Conservation (phyloP, 2,797 vertebrate genomes). For the Peromyscus nudipes region DNA sequence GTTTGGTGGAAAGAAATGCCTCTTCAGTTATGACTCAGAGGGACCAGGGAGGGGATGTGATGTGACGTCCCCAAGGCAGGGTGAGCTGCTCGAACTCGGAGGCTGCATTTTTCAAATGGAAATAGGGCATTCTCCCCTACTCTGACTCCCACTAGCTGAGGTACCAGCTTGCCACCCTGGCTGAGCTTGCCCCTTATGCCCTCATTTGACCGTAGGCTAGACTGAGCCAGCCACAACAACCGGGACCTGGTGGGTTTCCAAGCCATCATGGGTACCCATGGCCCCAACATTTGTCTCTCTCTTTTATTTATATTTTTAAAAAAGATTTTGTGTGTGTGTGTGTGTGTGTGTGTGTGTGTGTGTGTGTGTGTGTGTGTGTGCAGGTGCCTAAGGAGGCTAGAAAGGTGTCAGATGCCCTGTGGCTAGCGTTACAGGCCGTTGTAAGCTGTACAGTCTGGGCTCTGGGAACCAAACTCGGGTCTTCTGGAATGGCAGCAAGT, state of each 20-base stretch:
- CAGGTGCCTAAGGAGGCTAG: neutral
- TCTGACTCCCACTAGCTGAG: neutral
- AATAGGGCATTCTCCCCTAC: neutral
- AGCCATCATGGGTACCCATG: neutral
- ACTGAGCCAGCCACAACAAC: neutral
- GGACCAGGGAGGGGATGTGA: conserved; percentile 29
- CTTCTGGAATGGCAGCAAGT: neutral
- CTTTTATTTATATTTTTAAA: too few relatives aligned
- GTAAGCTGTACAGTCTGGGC: neutral
- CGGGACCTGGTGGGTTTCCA: neutral
- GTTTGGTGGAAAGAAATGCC: conserved; percentile 30
- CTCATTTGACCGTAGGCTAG: conserved; percentile 51
- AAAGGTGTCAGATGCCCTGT: neutral
- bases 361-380: neutral
- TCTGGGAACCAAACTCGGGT: neutral
- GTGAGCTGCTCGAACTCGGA: conserved; percentile 12
- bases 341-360: neutral
- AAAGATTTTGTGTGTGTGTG: neutral
- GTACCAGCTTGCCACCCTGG: conserved; percentile 10
- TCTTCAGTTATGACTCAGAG: conserved; percentile 53
- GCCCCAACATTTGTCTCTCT: neutral
- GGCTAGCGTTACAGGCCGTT: neutral
- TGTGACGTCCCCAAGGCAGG: neutral
- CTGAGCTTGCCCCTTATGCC: neutral
- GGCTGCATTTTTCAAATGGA: conserved; percentile 63